Conservation (phyloP, 2,113 vertebrate genomes). For the Psophia crepitans region DNA sequence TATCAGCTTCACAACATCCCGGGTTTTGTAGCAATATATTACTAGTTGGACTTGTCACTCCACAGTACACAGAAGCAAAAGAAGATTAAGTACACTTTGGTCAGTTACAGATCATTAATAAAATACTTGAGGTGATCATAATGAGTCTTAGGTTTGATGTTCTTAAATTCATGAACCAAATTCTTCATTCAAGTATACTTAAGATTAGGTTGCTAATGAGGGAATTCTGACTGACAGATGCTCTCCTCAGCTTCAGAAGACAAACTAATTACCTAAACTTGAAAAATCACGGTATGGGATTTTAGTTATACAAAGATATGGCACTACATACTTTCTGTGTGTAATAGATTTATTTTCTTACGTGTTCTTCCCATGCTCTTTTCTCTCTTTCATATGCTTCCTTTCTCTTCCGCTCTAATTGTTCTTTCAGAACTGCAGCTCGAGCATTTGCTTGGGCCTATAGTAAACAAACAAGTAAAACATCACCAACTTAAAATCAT, state of each 20-base stretch:
- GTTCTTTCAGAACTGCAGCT: conserved; percentile 89
- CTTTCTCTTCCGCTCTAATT: conserved; percentile 89
- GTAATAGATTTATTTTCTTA: conserved; percentile 70
- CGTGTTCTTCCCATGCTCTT: conserved; percentile 93
- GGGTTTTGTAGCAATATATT: background rate
- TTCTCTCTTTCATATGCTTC: conserved; percentile 92
- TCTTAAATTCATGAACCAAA: background rate
- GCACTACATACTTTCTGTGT: background rate
- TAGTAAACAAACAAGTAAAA: background rate
- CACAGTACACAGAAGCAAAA: background rate
- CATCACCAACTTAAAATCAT: background rate
- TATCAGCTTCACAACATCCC: background rate
- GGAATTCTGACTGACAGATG: background rate
- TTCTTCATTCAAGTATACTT: background rate
- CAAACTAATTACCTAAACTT: background rate
- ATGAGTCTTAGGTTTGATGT: background rate
- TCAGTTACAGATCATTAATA: background rate
- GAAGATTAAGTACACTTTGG: background rate
- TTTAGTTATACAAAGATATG: background rate
- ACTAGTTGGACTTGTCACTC: background rate
- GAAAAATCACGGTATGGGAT: background rate
- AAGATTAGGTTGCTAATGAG: background rate
- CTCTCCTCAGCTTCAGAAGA: background rate
- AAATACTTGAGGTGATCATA: background rate
- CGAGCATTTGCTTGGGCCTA: conserved; percentile 89